Evolutionary conservation across 1,140 invertebrate species (phyloP).

Genomic region (Diprion similis): DNA sequence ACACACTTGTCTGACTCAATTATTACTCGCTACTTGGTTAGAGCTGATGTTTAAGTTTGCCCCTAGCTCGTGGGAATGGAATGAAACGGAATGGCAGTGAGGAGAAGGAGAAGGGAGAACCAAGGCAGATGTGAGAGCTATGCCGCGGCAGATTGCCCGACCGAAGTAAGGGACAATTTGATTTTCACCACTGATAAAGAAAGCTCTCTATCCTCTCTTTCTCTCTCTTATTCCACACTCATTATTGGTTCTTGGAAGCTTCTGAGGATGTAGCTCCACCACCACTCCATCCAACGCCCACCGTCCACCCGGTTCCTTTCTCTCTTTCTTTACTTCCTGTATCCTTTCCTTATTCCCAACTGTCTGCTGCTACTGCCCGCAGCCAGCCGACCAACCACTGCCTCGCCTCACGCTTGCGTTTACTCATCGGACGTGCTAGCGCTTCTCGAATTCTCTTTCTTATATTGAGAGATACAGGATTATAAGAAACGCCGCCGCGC

Average conservation of each 20-base stretch:
- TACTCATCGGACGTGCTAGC: too few relatives aligned
- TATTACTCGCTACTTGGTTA: constrained; percentile 3
- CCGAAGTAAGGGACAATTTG: constrained; percentile 6
- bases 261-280: neutral
- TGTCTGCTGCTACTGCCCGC: too few relatives aligned
- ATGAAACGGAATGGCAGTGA: too few relatives aligned
- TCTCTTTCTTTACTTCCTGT: too few relatives aligned
- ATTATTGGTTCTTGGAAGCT: constrained; percentile 5
- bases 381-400: too few relatives aligned
- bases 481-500: too few relatives aligned
- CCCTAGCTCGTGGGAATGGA: neutral
- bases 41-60: neutral
- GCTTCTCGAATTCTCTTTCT: too few relatives aligned
- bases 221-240: neutral
- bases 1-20: neutral
- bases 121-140: neutral
- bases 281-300: neutral
- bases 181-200: constrained; percentile 5
- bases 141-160: neutral
- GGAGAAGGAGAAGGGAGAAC: too few relatives aligned
- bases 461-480: too few relatives aligned
- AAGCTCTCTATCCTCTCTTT: neutral
- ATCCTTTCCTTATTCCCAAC: too few relatives aligned
- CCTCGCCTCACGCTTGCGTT: too few relatives aligned
- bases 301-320: neutral